Conservation (phyloP, 1,140 invertebrate species). For the Hesperophylax magnus region DNA sequence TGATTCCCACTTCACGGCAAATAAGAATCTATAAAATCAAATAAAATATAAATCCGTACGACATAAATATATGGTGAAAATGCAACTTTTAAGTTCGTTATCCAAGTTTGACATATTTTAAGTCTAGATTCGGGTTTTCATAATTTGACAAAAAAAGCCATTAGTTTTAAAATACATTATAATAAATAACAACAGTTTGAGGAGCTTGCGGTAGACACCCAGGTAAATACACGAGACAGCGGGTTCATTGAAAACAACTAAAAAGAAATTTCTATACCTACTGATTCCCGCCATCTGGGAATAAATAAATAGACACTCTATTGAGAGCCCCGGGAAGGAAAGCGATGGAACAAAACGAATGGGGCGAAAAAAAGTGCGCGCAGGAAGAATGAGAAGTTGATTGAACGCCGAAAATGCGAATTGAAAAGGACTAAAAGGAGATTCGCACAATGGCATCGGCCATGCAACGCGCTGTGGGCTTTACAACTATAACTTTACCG, state of each 20-base stretch:
- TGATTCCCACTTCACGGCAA: no score
- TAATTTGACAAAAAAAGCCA: neutral
- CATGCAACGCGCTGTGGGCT: neutral
- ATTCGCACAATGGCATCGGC: constrained; percentile 21
- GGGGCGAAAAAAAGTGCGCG: constrained; percentile 45
- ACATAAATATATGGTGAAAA: no score
- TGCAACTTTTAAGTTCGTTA: no score
- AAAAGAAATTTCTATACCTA: constrained; percentile 37
- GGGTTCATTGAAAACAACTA: constrained; percentile 44
- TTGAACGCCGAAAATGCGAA: constrained; percentile 54
- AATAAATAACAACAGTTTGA: constrained; percentile 22
- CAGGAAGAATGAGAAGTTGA: constrained; percentile 53
- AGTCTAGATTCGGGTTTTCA: no score
- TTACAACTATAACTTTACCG: no score
- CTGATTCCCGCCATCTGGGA: constrained; percentile 47
- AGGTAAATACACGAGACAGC: constrained; percentile 43
- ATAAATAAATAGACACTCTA: constrained; percentile 54
- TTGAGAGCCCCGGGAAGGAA: neutral
- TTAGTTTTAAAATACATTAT: neutral
- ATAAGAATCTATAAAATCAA: no score
- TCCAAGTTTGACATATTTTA: no score
- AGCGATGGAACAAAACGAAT: constrained; percentile 44
- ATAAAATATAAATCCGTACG: no score
- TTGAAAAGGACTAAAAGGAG: constrained; percentile 21
- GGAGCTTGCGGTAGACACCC: constrained; percentile 27